Conservation (phyloP, 2,113 vertebrate genomes). For the Perca fluviatilis region DNA sequence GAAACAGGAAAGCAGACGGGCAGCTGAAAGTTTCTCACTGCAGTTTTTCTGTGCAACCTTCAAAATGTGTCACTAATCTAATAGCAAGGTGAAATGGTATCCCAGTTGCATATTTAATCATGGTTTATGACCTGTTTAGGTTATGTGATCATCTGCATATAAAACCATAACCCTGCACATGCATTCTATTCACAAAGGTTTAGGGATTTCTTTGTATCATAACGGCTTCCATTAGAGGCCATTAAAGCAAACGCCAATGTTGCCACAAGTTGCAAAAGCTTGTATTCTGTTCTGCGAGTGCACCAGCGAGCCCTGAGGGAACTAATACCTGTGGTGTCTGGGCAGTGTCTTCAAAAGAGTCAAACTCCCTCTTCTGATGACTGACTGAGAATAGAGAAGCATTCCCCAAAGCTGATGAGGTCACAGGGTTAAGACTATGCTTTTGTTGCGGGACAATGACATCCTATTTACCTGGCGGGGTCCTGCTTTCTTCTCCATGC, state of each 20-base stretch:
- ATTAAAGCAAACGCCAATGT: conserved; percentile 53
- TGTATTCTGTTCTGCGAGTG: conserved; percentile 61
- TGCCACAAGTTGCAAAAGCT: conserved; percentile 54
- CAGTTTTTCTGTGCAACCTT: conserved; percentile 17
- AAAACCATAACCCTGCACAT: conserved; percentile 1
- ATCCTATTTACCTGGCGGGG: conserved; percentile 85
- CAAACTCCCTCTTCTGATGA: conserved; percentile 67
- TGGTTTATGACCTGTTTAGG: neutral
- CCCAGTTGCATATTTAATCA: neutral
- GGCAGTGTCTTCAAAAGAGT: conserved; percentile 61
- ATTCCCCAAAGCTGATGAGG: conserved; percentile 81
- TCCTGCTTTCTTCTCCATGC: conserved; percentile 82
- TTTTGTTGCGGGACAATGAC: conserved; percentile 83
- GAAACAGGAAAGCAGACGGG: conserved; percentile 32
- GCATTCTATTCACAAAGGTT: conserved; percentile 1
- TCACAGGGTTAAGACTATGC: conserved; percentile 81
- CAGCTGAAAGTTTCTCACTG: conserved; percentile 18
- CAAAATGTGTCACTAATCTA: conserved; percentile 19
- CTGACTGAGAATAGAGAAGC: conserved; percentile 73
- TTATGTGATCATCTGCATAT: neutral
- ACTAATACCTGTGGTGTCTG: conserved; percentile 68
- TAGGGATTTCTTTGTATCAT: conserved; percentile 12
- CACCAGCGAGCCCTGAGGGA: conserved; percentile 49
- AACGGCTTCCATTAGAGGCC: conserved; percentile 26
- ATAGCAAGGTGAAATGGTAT: neutral